These are phyloP conservation scores for Rhopilema esculentum DNA, from an alignment of 30 jellyfish, hydroid and myxozoan species.

Conservation along the genomic window DNA sequence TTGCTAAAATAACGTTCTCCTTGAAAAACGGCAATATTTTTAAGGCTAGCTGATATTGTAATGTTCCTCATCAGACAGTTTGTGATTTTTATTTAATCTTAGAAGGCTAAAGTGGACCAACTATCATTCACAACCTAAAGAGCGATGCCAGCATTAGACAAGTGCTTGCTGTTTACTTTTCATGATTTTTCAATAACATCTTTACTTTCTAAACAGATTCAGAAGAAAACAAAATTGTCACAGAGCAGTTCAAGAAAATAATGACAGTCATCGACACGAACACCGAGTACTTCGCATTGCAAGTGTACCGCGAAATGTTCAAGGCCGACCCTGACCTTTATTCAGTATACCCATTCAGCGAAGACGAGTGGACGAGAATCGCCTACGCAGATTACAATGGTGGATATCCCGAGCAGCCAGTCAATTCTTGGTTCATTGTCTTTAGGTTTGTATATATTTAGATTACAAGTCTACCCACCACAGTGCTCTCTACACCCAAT, in stretches of 20 bases:
- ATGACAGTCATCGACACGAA: slow-evolving; percentile 46
- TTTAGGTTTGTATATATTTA: slow-evolving; percentile 61
- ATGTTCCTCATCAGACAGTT: no score
- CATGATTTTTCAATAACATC: no score
- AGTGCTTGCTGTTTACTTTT: no score
- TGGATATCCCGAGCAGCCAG: slow-evolving; percentile 83
- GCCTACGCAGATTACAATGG: slow-evolving; percentile 91
- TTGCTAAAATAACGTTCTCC: no score
- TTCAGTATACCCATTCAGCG: slow-evolving; percentile 69
- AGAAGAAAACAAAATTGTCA: slow-evolving; percentile 63
- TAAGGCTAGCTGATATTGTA: no score
- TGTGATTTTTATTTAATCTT: no score
- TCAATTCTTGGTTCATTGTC: slow-evolving; percentile 80
- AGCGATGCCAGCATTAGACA: no score
- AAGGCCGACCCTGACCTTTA: slow-evolving; percentile 61
- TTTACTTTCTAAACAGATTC: slow-evolving; percentile 25
- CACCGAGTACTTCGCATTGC: slow-evolving; percentile 71
- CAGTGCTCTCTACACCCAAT: no score
- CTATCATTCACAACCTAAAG: no score
- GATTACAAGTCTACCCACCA: background rate
- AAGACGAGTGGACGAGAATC: slow-evolving; percentile 84
- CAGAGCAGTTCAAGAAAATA: slow-evolving; percentile 48
- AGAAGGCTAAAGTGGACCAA: no score
- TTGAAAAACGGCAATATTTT: no score
- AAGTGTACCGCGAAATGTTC: slow-evolving; percentile 74